Conservation (phyloP, 2,113 vertebrate genomes). For the Lonchura striata region DNA sequence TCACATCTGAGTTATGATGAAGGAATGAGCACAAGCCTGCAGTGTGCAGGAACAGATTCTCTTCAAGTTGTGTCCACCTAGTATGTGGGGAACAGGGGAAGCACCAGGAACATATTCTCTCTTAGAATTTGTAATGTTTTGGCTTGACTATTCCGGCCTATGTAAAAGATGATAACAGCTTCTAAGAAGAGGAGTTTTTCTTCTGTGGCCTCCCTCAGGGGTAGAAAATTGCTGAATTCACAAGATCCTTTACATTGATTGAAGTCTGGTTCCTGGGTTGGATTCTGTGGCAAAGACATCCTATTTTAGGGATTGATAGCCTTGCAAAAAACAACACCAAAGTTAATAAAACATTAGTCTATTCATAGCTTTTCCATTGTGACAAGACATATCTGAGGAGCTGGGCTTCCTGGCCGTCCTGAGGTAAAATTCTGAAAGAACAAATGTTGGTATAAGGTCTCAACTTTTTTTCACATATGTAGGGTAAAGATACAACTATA, state of each 20-base stretch:
- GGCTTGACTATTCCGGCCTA: neutral
- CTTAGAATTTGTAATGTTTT: neutral
- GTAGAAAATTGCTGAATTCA: neutral
- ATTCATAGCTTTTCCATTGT: neutral
- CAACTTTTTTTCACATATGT: neutral
- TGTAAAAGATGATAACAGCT: neutral
- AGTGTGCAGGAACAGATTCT: neutral
- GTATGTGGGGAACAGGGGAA: neutral
- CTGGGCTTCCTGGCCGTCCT: neutral
- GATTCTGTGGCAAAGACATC: neutral
- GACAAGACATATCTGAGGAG: neutral
- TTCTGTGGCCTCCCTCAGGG: neutral
- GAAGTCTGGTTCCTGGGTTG: neutral
- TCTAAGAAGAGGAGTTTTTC: neutral
- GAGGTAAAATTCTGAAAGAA: neutral
- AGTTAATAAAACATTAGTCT: neutral
- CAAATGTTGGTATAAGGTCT: neutral
- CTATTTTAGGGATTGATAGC: neutral
- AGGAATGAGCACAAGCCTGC: neutral
- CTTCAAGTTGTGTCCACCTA: neutral
- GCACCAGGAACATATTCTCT: neutral
- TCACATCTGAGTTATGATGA: neutral
- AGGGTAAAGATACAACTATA: neutral
- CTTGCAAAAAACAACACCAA: neutral
- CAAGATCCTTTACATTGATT: neutral